Evolutionary conservation across 2,113 vertebrate genomes (phyloP).

Genomic region (Sturnus vulgaris): DNA sequence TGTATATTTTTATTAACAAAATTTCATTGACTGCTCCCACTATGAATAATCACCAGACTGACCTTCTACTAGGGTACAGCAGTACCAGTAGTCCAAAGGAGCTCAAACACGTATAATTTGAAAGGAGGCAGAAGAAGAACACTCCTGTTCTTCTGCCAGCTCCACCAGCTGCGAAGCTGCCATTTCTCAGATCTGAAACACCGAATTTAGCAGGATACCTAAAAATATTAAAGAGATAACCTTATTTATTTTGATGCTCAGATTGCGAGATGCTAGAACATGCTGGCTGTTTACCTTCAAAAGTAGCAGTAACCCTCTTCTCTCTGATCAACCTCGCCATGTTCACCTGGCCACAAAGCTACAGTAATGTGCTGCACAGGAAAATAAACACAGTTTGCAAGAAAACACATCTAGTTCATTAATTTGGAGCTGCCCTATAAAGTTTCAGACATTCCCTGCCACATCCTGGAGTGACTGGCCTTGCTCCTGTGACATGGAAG

Average conservation of each 20-base stretch:
- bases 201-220: background rate
- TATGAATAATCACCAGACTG: background rate
- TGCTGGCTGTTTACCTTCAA: accelerated
- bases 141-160: background rate
- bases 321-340: background rate
- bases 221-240: background rate
- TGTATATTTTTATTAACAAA: background rate
- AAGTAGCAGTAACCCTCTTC: background rate
- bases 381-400: background rate
- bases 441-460: background rate
- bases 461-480: background rate
- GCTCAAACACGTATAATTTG: background rate
- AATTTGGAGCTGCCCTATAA: background rate
- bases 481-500: background rate
- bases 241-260: background rate
- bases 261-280: background rate
- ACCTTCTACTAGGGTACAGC: background rate
- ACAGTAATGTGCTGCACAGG: background rate
- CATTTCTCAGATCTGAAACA: background rate
- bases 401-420: background rate
- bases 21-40: background rate
- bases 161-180: background rate
- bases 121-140: background rate
- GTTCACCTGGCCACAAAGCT: background rate
- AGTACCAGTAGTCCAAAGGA: background rate